These are phyloP conservation scores for Falco novaeseelandiae DNA, from an alignment of 2,797 vertebrate species.

Conservation along the genomic window DNA sequence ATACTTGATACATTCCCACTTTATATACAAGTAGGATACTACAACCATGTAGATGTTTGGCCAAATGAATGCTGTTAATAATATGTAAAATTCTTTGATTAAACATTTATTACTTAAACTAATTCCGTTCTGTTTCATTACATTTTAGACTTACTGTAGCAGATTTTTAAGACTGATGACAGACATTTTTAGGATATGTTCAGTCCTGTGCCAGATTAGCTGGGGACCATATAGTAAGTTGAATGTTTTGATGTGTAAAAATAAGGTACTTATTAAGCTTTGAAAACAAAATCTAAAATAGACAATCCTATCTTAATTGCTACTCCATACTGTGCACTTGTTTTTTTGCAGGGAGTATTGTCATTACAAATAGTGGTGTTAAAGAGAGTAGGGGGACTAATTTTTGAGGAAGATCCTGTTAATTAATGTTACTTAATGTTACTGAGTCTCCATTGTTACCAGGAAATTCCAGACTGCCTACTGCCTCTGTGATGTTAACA, in stretches of 20 bases:
- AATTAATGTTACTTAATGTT: background rate
- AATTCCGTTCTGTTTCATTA: conserved; percentile 73
- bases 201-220: background rate
- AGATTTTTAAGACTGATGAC: background rate
- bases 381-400: background rate
- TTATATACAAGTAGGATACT: conserved; percentile 92
- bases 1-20: conserved; percentile 99
- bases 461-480: background rate
- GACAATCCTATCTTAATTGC: background rate
- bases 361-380: background rate
- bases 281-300: background rate
- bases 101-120: conserved; percentile 88
- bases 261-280: background rate
- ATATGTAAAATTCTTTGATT: conserved; percentile 86
- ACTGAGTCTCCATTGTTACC: background rate
- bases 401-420: background rate
- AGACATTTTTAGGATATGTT: background rate
- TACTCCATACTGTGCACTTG: background rate
- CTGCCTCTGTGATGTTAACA: background rate
- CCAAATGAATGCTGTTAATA: conserved; percentile 94
- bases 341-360: background rate
- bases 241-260: background rate
- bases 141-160: conserved; percentile 44
- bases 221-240: background rate
- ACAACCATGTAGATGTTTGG: conserved; percentile 92